Base-by-base conservation (phyloP, 2,113 vertebrate genomes). In the Calyptommatus sinebrachiatus region DNA sequence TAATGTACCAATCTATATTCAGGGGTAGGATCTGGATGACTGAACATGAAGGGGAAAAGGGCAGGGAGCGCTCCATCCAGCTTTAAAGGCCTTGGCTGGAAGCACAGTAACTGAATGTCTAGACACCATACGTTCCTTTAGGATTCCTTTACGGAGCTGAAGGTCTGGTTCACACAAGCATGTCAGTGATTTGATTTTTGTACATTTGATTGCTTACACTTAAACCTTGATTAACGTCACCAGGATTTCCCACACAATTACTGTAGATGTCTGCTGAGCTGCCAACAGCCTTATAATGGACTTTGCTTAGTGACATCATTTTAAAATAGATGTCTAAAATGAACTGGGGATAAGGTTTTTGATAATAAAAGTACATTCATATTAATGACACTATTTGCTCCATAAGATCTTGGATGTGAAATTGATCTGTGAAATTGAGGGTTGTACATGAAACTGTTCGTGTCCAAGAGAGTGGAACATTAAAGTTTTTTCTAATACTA, bases 1-100 rank as follows among this genome's bases (percentile, higher is more conserved):
- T 77, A 77, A 83, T 73, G 75, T 71, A 63, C 29, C 81, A 70
- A 81, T 81, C 73, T 81, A 81, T 81, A 81, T 81, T 81, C 81
- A 77, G 61, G 48, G n/a, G 69, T 28, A 73, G 67, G 68, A 65
- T 63, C 60, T 53, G 74, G 68, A 45, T 82, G 74, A 71, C 80
- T 71, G 67, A 57, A 45, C 80, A 72, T 28, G 75, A 57, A 83
- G 75, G 74, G 81, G 75, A 28, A 66, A 57, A 57, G 57, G 67
- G 61, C 29, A 46, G 60, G 62, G 16, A 28, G 60, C 29, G 69
- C 26, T 45, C 20, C 35, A 66, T 72, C 75, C 48, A 53, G 61
- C 41, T 72, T 72, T 66, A 76, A 73, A 81, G 79, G 73, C 24
- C 53, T 81, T 81, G 73, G 35, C 67, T 31, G 57, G 53, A 81